Evolutionary conservation across 2,113 vertebrate genomes (phyloP), one percentile per base, ranked within the genome.

Genomic region (Zeus faber): DNA sequence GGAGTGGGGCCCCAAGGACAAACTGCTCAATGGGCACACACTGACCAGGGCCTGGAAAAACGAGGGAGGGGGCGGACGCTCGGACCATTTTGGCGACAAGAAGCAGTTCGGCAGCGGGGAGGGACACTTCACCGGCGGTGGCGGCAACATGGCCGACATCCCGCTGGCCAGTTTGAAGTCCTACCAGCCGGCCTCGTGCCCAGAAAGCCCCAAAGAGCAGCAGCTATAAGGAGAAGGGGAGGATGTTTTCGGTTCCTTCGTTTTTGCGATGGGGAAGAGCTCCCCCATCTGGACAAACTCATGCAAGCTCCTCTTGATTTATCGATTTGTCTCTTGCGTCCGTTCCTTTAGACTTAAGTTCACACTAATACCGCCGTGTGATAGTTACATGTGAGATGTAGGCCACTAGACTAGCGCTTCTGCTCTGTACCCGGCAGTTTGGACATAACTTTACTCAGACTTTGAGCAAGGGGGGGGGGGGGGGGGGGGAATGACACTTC

Each of bases 11-110:
- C 85, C 92, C 77, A 99, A 98, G 85, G 97, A 99, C 87, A 97
- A 94, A 90, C 91, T 99, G 48, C 91, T 98, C 86, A 99, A 99
- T 73, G 97, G 97, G 78, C 96, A 99, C 63, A 97, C 95, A 13
- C 85, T 99, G 77, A 95, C 91, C 72, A 92, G 95, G 82, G 84
- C 90, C 86, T 99, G 97, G 97, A 98, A 98, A 90, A 92, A 91
- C 83, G 95, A 98, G 31, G 74, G 75, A 1, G 93, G 88, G 31
- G 74, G 75, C 1, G 93, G 88, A 80, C 92, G 88, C 83, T 94
- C 89, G 73, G 95, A 97, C 77, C 94, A 94, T 69, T 98, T 97
- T 81, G 94, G 83, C 77, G 95, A 99, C 77, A 89, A 92, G 85
- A 98, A 98, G 92, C 91, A 95, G 81, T 96, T 93, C 80, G 90